Base-by-base conservation (phyloP, 2,888 invertebrate species). In the Drosophila robusta region DNA sequence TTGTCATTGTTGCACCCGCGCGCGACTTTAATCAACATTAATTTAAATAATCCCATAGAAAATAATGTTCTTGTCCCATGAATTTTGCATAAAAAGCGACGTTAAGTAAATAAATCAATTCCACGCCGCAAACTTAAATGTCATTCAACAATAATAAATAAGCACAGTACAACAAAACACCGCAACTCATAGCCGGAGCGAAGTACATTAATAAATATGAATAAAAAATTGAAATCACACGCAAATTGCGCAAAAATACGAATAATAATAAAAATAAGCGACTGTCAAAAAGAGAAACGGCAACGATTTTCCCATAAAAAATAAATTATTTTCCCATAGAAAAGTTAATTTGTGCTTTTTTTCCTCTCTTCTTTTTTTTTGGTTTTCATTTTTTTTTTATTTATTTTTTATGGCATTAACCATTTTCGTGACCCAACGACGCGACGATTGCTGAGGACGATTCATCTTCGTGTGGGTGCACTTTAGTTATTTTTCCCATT, bases 261-360 rank as follows among this genome's bases (percentile, higher is more conserved):
- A 42, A 56, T 57, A 62, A 66, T 51, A 62, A 60, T 49, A 57
- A 64, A 44, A 55, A 62, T 44, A 66, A 56, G 49, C 64, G 67
- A 62, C 70, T 74, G 68, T 64, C 74, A 64, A 70, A 77, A 62
- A 56, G 70, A 74, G 56, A 70, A 58, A 55, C 71, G 61, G 8
- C 64, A 58, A 68, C 64, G 68, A 72, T 62, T 75, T 75, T 60
- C 52, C 62, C 66, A 75, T 66, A 65, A 69, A 76, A 75, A 52
- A 68, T 64, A 72, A 75, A 75, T 75, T 72, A 76, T 77, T 73
- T 77, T 77, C 78, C 78, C 75, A 77, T 66, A 60, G 60, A 68
- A 55, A 77, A 74, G 50, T 61, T 44, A 62, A 64, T 70, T 70
- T 50, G 45, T 39, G 14, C 50, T 14, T 44, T 26, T 56, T 41